A percentile compares a stretch with the other conserved stretches of the same genome.
phyloP scores from a whole-genome alignment of 23 tunicate genomes.

The Trididemnum clinides region DNA sequence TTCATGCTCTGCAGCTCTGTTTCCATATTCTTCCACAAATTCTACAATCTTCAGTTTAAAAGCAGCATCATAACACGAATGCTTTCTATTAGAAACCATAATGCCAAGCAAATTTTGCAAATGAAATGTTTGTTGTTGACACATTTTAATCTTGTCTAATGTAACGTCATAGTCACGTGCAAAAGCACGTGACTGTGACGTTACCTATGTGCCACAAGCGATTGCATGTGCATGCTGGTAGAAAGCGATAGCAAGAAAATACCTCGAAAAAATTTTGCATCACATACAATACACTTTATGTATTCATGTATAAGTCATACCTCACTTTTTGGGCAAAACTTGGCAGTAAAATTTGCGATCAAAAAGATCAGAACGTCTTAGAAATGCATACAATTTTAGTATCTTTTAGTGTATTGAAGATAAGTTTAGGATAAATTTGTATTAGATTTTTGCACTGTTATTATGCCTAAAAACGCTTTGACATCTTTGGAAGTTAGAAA shows the following conservation, averaged over 20 bases:
- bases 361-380: no score
- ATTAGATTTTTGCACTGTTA: no score
- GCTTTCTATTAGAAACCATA: conserved; percentile 11
- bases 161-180: background rate
- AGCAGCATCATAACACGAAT: conserved; percentile 12
- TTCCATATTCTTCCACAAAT: background rate
- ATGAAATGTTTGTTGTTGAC: background rate
- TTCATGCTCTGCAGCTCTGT: conserved; percentile 6
- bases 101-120: background rate
- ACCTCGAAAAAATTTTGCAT: background rate
- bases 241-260: background rate
- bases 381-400: no score
- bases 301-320: no score
- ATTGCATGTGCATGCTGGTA: background rate
- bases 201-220: background rate
- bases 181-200: background rate
- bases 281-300: no score
- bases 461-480: no score
- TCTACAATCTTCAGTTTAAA: conserved; percentile 5
- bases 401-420: no score
- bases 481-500: no score
- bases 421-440: no score
- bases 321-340: no score
- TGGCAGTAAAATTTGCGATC: no score
- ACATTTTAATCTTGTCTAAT: background rate